A percentile compares a stretch with the other conserved stretches of the same genome.
phyloP scores from a whole-genome alignment of 2,888 invertebrate genomes.

The Cyclophora albipunctata region DNA sequence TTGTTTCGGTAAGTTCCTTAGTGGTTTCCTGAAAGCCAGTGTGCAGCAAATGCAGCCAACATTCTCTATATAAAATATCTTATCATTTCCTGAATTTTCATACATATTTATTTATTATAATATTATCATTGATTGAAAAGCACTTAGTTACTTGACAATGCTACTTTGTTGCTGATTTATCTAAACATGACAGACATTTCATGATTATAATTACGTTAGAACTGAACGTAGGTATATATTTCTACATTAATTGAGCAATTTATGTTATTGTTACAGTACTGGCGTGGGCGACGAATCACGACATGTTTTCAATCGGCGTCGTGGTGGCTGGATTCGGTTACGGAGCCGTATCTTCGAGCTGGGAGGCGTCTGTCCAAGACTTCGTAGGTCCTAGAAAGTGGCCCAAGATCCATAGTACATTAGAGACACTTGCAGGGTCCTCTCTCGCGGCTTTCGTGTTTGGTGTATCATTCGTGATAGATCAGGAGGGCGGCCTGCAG shows the following conservation, averaged over 20 bases:
- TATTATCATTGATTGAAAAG: too few species aligned
- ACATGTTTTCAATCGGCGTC: constrained; percentile 65
- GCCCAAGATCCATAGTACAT: constrained; percentile 62
- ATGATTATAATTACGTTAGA: background rate
- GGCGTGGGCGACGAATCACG: constrained; percentile 53
- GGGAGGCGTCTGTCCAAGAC: constrained; percentile 61
- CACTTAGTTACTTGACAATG: too few species aligned
- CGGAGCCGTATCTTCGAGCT: constrained; percentile 62
- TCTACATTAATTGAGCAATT: too few species aligned
- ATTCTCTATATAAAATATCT: too few species aligned
- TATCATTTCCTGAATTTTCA: too few species aligned
- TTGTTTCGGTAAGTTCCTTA: constrained; percentile 48
- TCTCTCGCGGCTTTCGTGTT: constrained; percentile 44
- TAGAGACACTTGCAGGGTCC: constrained; percentile 59
- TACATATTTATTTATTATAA: background rate
- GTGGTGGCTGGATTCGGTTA: constrained; percentile 69
- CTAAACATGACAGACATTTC: too few species aligned
- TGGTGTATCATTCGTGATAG: constrained; percentile 42
- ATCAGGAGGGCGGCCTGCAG: constrained; percentile 43
- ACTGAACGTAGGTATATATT: too few species aligned
- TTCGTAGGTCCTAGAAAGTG: constrained; percentile 67
- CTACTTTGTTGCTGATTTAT: too few species aligned
- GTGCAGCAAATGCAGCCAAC: too few species aligned
- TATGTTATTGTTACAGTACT: constrained; percentile 42
- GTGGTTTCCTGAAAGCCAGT: background rate